phyloP scores from a whole-genome alignment of 2,888 invertebrate genomes.

The Sturmia bella region DNA sequence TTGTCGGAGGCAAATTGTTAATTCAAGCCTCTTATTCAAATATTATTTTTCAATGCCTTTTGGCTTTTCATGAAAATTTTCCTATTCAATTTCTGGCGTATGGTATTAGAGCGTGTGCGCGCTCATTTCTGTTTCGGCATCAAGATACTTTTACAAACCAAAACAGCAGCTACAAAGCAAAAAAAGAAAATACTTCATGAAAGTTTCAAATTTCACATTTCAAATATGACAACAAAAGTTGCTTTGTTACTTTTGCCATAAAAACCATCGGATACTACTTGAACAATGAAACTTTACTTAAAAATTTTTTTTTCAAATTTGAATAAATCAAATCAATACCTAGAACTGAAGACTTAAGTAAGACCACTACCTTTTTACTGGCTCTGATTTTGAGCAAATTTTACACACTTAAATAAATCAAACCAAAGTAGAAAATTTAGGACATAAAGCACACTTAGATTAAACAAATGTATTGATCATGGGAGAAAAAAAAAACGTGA shows the following conservation, averaged over 20 bases:
- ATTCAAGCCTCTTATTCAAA: background rate
- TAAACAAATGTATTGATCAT: too few species aligned
- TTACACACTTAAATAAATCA: too few species aligned
- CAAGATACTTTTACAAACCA: background rate
- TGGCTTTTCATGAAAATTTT: background rate
- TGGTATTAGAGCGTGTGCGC: background rate
- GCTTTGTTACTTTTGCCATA: constrained; percentile 3
- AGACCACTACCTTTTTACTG: too few species aligned
- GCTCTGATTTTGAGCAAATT: too few species aligned
- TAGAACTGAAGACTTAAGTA: too few species aligned
- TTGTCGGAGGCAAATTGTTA: background rate
- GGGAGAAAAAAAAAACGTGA: too few species aligned
- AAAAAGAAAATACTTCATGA: background rate
- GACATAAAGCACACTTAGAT: too few species aligned
- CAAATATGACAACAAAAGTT: background rate
- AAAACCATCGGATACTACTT: background rate
- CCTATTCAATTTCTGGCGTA: background rate
- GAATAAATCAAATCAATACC: background rate
- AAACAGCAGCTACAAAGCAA: background rate
- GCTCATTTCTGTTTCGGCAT: background rate
- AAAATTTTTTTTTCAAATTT: constrained; percentile 4
- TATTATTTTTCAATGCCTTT: constrained; percentile 1
- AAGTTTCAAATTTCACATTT: background rate
- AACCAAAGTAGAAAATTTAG: too few species aligned
- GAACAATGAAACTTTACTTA: background rate